These are phyloP conservation scores for Limnodromus scolopaceus DNA, from an alignment of 2,797 vertebrate species.

Conservation along the genomic window DNA sequence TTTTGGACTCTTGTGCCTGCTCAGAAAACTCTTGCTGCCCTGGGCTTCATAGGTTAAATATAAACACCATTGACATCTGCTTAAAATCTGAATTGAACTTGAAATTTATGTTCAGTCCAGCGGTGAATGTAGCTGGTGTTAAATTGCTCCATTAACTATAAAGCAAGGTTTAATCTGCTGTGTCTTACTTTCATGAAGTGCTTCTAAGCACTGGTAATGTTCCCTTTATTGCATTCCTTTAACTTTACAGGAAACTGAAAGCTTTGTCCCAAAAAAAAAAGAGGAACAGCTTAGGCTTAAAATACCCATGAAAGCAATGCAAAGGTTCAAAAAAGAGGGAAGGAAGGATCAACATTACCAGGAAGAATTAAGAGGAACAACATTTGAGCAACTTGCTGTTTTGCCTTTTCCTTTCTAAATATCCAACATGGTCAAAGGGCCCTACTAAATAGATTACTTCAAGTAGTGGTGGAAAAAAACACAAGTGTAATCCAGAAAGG, in stretches of 20 bases:
- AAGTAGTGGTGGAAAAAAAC: neutral
- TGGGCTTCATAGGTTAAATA: neutral
- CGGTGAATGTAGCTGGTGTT: constrained; percentile 28
- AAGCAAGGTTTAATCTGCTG: constrained; percentile 49
- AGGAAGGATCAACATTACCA: neutral
- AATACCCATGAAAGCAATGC: neutral
- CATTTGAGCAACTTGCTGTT: neutral
- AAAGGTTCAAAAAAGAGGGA: neutral
- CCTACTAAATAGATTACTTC: neutral
- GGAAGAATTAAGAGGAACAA: neutral
- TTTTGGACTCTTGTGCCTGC: neutral
- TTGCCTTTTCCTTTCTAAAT: neutral
- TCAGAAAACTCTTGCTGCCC: neutral
- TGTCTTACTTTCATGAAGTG: constrained; percentile 28
- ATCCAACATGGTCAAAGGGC: neutral
- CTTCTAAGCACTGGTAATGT: constrained; percentile 6
- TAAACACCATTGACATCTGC: constrained; percentile 32
- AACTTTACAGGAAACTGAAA: neutral
- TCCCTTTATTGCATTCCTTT: neutral
- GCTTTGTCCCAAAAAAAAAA: neutral
- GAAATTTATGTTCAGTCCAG: constrained; percentile 44
- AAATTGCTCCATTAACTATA: constrained; percentile 52
- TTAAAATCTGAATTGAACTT: constrained; percentile 49
- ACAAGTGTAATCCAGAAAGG: neutral
- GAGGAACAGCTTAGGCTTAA: neutral